Percentiles rank a stretch among this genome's conserved stretches.
These are phyloP conservation scores for Erebia ligea DNA, from an alignment of 2,888 invertebrate genomes.

Conservation along the genomic window DNA sequence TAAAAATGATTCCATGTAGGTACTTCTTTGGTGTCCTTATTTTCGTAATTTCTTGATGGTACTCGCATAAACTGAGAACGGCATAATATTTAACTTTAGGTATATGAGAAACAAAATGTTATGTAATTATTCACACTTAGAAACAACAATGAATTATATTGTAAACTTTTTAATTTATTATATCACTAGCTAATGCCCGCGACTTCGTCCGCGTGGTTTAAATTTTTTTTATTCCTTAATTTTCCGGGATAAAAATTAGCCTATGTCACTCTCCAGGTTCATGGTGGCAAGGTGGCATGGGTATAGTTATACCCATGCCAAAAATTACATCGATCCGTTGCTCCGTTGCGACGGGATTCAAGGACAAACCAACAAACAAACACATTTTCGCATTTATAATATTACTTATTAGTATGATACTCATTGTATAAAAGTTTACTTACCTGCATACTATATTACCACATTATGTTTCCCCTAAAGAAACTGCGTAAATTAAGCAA, in stretches of 20 bases:
- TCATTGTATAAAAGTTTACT: neutral
- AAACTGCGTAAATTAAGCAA: neutral
- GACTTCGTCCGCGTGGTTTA: too few species aligned
- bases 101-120: neutral
- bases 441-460: neutral
- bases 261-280: too few species aligned
- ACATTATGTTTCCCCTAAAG: neutral
- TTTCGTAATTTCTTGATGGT: neutral
- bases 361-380: too few species aligned
- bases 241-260: too few species aligned
- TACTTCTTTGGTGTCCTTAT: neutral
- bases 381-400: too few species aligned
- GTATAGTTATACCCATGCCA: too few species aligned
- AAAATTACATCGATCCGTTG: too few species aligned
- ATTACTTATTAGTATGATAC: too few species aligned
- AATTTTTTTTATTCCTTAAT: too few species aligned
- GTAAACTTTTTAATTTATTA: neutral
- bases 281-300: too few species aligned
- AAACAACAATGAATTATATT: constrained; percentile 3
- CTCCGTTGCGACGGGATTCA: too few species aligned
- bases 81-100: constrained; percentile 3
- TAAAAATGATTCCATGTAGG: neutral
- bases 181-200: too few species aligned
- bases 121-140: constrained; percentile 1
- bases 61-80: neutral